phyloP scores from a whole-genome alignment of 2,113 vertebrate species.

The Puma concolor region DNA sequence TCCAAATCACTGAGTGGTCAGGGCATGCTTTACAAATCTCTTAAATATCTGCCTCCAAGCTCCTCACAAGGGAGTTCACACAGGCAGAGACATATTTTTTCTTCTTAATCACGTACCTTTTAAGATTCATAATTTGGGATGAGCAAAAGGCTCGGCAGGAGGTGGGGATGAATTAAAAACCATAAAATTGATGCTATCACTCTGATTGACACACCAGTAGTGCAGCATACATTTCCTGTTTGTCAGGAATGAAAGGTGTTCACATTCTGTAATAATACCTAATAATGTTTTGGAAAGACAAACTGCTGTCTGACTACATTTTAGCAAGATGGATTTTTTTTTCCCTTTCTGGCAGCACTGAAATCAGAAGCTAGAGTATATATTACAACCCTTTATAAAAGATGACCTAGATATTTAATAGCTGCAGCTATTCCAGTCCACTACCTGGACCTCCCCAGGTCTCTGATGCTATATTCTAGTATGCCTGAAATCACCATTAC shows the following conservation, averaged over 20 bases:
- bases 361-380: slow-evolving; percentile 82
- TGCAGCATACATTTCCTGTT: slow-evolving; percentile 89
- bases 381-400: slow-evolving; percentile 77
- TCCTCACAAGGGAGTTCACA: slow-evolving; percentile 60
- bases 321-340: slow-evolving; percentile 82
- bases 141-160: slow-evolving; percentile 90
- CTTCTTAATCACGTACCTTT: slow-evolving; percentile 88
- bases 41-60: background rate
- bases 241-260: slow-evolving; percentile 88
- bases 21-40: slow-evolving; percentile 19
- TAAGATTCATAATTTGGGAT: slow-evolving; percentile 91
- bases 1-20: background rate
- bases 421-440: slow-evolving; percentile 75
- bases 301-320: slow-evolving; percentile 86
- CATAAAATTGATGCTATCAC: slow-evolving; percentile 90
- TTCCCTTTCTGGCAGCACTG: slow-evolving; percentile 82
- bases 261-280: slow-evolving; percentile 87
- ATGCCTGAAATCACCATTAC: slow-evolving; percentile 70
- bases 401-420: slow-evolving; percentile 82
- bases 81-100: slow-evolving; percentile 83
- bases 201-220: slow-evolving; percentile 89
- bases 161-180: slow-evolving; percentile 89
- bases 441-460: slow-evolving; percentile 79
- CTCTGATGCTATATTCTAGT: slow-evolving; percentile 77
- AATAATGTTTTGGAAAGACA: slow-evolving; percentile 88